phyloP scores from a whole-genome alignment of 2,888 invertebrate genomes.

The Drosophila testacea region DNA sequence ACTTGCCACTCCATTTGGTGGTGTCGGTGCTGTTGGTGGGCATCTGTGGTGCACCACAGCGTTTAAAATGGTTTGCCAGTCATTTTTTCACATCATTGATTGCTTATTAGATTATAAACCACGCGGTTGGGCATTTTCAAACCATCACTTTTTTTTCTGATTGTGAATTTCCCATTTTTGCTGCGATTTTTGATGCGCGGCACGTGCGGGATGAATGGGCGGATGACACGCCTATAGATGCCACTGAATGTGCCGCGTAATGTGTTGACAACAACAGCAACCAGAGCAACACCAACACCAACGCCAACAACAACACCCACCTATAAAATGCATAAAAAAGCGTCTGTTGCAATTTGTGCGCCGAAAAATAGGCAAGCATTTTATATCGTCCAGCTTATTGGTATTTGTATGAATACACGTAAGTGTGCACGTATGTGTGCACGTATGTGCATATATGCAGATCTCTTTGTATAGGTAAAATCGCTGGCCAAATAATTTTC shows the following conservation, averaged over 20 bases:
- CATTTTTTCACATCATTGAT: slow-evolving; percentile 82
- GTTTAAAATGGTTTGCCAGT: slow-evolving; percentile 79
- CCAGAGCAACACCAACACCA: slow-evolving; percentile 16
- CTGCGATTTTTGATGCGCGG: slow-evolving; percentile 49
- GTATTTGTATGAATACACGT: slow-evolving; percentile 1
- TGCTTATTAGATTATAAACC: slow-evolving; percentile 81
- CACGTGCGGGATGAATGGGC: slow-evolving; percentile 61
- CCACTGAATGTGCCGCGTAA: slow-evolving; percentile 51
- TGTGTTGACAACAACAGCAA: slow-evolving; percentile 65
- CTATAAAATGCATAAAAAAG: slow-evolving; percentile 53
- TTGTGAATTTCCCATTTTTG: slow-evolving; percentile 1
- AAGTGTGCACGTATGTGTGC: slow-evolving; percentile 11
- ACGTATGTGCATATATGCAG: neutral
- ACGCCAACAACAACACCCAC: slow-evolving; percentile 18
- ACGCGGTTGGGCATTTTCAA: slow-evolving; percentile 55
- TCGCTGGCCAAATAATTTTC: slow-evolving; percentile 52
- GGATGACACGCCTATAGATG: slow-evolving; percentile 20
- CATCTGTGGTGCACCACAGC: slow-evolving; percentile 71
- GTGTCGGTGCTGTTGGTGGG: neutral
- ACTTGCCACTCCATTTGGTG: slow-evolving; percentile 9
- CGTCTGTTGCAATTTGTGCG: slow-evolving; percentile 74
- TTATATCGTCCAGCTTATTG: slow-evolving; percentile 43
- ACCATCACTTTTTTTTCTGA: slow-evolving; percentile 26
- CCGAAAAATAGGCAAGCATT: slow-evolving; percentile 68
- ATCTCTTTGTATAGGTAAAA: slow-evolving; percentile 36